Conservation (phyloP, 2,888 invertebrate genomes). For the Andrena camellia region DNA sequence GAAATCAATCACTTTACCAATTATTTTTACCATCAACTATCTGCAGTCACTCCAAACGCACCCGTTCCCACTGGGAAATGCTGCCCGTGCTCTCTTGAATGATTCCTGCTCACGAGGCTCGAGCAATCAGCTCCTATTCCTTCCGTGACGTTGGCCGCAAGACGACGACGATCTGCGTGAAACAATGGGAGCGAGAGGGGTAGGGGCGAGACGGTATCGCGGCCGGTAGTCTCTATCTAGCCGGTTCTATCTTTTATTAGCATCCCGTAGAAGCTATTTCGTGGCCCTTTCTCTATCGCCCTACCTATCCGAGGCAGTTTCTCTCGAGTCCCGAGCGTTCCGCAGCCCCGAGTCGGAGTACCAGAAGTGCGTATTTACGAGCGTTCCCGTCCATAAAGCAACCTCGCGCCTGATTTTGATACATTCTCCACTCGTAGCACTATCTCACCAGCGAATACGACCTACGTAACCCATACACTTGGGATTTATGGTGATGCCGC, state of each 20-base stretch:
- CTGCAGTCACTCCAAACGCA: background rate
- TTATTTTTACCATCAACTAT: too few relatives aligned
- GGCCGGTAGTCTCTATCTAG: slow-evolving; percentile 74
- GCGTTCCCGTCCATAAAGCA: slow-evolving; percentile 85
- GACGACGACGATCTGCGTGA: slow-evolving; percentile 71
- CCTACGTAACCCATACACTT: slow-evolving; percentile 82
- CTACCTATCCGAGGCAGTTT: slow-evolving; percentile 79
- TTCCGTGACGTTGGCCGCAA: slow-evolving; percentile 56
- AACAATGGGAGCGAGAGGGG: slow-evolving; percentile 75
- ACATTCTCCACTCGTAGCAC: slow-evolving; percentile 84
- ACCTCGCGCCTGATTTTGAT: slow-evolving; percentile 85
- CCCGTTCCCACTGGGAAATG: background rate
- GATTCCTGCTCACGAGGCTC: slow-evolving; percentile 15
- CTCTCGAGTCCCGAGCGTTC: slow-evolving; percentile 77
- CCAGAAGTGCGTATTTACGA: slow-evolving; percentile 85
- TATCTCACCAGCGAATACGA: slow-evolving; percentile 85
- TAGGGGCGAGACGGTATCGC: slow-evolving; percentile 69
- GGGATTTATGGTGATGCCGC: slow-evolving; percentile 83
- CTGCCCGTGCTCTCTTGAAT: slow-evolving; percentile 7
- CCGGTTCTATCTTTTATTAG: slow-evolving; percentile 84
- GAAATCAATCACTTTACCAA: too few relatives aligned
- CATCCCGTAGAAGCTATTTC: slow-evolving; percentile 83
- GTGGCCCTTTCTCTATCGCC: slow-evolving; percentile 81
- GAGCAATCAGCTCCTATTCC: slow-evolving; percentile 60
- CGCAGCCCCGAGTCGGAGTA: slow-evolving; percentile 77